phyloP scores from a whole-genome alignment of 2,797 vertebrate genomes.

The Acrossocheilus fasciatus region DNA sequence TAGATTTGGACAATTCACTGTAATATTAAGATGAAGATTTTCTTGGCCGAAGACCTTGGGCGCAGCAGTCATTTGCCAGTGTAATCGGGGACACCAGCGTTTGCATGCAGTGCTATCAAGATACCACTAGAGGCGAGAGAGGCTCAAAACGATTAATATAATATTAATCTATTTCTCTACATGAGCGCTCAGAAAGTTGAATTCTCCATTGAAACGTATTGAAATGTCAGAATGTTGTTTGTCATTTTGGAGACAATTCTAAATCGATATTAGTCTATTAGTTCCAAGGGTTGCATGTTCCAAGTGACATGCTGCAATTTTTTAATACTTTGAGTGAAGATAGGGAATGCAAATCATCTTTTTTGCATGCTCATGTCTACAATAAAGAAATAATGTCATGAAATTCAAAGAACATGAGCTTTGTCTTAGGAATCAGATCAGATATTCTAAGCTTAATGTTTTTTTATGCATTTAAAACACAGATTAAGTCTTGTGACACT shows the following conservation, averaged over 20 bases:
- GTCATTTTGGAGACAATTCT: background rate
- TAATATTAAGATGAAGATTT: slow-evolving; percentile 67
- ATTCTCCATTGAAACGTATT: background rate
- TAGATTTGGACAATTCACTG: slow-evolving; percentile 71
- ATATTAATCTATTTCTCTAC: background rate
- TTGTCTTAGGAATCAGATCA: slow-evolving; percentile 24
- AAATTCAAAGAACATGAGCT: slow-evolving; percentile 30
- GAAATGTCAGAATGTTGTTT: background rate
- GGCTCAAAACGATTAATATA: background rate
- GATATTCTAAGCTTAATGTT: slow-evolving; percentile 17
- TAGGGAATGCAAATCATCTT: background rate
- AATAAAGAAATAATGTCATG: slow-evolving; percentile 12
- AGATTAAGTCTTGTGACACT: slow-evolving; percentile 26
- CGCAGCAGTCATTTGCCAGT: slow-evolving; percentile 17
- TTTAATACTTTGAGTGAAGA: background rate
- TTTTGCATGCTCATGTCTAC: background rate
- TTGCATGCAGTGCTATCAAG: background rate
- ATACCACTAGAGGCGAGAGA: slow-evolving; percentile 36
- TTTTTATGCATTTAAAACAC: slow-evolving; percentile 27
- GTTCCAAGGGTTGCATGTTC: background rate
- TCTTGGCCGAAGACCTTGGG: slow-evolving; percentile 62
- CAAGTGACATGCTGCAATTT: background rate
- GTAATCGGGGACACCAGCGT: slow-evolving; percentile 1
- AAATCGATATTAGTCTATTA: background rate
- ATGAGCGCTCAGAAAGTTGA: too few species aligned